Conservation (phyloP, 2,888 invertebrate genomes). For the Euzetes globulus region DNA sequence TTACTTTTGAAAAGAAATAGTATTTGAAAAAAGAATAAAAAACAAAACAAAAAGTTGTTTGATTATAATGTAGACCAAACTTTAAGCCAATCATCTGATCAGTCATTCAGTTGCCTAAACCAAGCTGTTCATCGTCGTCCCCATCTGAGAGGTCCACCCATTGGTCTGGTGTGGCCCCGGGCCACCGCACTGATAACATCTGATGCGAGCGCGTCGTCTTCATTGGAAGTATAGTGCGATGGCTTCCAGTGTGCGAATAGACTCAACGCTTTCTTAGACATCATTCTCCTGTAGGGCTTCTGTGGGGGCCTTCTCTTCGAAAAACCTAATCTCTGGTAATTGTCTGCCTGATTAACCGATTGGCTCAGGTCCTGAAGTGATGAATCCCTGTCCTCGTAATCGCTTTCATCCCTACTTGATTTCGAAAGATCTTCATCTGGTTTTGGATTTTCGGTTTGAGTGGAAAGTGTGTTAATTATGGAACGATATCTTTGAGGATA, state of each 20-base stretch:
- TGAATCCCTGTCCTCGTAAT: neutral
- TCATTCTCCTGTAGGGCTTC: neutral
- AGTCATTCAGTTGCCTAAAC: conserved; percentile 37
- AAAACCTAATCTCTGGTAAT: neutral
- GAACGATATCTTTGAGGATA: neutral
- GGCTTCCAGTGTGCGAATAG: conserved; percentile 35
- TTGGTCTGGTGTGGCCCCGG: conserved; percentile 19
- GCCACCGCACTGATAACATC: conserved; percentile 27
- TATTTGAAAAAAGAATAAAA: too few relatives aligned
- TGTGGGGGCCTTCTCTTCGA: neutral
- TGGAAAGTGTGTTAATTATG: neutral
- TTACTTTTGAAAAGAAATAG: neutral
- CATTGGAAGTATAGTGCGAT: conserved; percentile 11
- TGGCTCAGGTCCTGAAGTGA: neutral
- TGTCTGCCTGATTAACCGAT: neutral
- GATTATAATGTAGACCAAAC: neutral
- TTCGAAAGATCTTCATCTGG: neutral
- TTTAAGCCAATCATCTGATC: neutral
- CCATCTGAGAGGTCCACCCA: conserved; percentile 49
- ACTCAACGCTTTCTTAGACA: conserved; percentile 33
- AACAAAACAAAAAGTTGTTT: too few relatives aligned
- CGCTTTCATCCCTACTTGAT: neutral
- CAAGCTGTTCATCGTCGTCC: conserved; percentile 46
- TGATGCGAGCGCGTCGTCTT: neutral
- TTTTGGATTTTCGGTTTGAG: neutral